phyloP scores from a whole-genome alignment of 1,140 invertebrate genomes.

The Pseudoatta argentina region DNA sequence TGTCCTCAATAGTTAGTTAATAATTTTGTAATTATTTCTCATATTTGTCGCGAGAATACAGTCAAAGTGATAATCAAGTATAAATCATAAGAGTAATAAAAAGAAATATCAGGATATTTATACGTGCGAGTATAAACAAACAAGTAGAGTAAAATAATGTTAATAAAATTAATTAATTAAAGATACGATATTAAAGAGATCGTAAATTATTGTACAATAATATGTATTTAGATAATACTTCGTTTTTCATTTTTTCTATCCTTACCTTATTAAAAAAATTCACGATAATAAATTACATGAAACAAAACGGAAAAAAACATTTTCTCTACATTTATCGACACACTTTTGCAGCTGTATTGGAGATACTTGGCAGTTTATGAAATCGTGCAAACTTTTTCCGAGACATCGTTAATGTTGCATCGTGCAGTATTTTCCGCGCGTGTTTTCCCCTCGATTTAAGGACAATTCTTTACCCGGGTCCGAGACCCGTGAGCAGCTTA shows the following conservation, averaged over 20 bases:
- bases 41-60: background rate
- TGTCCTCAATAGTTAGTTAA: background rate
- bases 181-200: background rate
- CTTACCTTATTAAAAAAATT: background rate
- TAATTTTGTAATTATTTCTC: constrained; percentile 7
- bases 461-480: constrained; percentile 46
- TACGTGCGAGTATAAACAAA: background rate
- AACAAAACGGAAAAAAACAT: background rate
- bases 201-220: background rate
- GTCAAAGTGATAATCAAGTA: background rate
- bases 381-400: constrained; percentile 16
- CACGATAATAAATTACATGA: background rate
- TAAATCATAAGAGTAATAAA: background rate
- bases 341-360: background rate
- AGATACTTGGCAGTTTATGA: constrained; percentile 17
- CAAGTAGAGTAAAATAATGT: background rate
- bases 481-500: constrained; percentile 37
- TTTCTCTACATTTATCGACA: constrained; percentile 16
- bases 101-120: background rate
- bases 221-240: background rate
- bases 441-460: constrained; percentile 40
- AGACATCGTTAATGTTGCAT: constrained; percentile 32
- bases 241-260: background rate
- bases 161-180: background rate
- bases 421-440: constrained; percentile 24